A percentile compares a stretch with the other conserved stretches of the same genome.
These are phyloP conservation scores for Allophyes oxyacanthae DNA, from an alignment of 2,888 invertebrate genomes.

Conservation along the genomic window DNA sequence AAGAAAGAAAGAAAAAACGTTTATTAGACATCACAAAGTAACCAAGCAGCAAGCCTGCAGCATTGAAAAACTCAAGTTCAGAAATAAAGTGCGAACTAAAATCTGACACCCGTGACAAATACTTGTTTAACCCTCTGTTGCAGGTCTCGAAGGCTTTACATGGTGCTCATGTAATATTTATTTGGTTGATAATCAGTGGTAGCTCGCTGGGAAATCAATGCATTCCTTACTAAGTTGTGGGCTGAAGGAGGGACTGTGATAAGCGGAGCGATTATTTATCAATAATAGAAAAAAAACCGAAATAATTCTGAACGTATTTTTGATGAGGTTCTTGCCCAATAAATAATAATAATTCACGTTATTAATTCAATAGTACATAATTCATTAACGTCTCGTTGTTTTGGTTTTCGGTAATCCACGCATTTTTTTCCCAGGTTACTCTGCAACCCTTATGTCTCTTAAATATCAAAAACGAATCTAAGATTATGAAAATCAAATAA, in stretches of 20 bases:
- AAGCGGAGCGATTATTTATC: constrained; percentile 8
- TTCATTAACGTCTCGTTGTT: no score
- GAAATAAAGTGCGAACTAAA: constrained; percentile 7
- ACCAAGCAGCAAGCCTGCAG: background rate
- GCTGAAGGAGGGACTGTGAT: constrained; percentile 5
- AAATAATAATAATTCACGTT: no score
- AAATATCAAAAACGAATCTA: no score
- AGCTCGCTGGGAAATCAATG: constrained; percentile 66
- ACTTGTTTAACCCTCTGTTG: constrained; percentile 34
- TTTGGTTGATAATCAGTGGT: constrained; percentile 64
- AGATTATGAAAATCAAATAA: no score
- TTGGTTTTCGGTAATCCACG: no score
- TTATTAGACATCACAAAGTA: no score
- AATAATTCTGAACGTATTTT: no score
- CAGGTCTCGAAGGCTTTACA: constrained; percentile 21
- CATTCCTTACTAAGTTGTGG: constrained; percentile 61
- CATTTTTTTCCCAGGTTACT: no score
- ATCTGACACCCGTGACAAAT: constrained; percentile 41
- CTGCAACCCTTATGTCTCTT: no score
- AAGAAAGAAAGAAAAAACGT: no score
- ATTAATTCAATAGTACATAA: no score
- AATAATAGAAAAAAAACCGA: constrained; percentile 4
- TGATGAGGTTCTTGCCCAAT: no score
- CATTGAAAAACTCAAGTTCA: background rate
- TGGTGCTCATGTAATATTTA: constrained; percentile 74